These are phyloP conservation scores for Hydrozoanthus gracilis DNA, from an alignment of 92 coral and sea anemone species.

Conservation along the genomic window DNA sequence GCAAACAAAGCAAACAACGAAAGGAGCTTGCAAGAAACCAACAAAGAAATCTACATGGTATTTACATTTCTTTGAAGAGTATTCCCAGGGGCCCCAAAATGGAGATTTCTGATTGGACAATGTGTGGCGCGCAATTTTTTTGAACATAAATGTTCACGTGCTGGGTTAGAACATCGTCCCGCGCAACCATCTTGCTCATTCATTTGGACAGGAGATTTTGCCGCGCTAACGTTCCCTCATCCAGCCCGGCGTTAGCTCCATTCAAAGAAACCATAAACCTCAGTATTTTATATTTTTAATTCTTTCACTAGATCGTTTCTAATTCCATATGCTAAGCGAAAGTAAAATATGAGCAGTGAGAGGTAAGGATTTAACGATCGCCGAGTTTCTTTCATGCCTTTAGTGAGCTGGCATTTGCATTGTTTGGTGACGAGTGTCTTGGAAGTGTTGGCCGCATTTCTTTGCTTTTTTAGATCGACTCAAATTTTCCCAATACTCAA, in stretches of 20 bases:
- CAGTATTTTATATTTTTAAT: not conserved
- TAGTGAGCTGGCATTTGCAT: conserved; percentile 12
- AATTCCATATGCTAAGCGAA: conserved; percentile 36
- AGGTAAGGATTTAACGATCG: conserved; percentile 15
- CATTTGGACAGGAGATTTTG: conserved; percentile 58
- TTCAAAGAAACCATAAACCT: not conserved
- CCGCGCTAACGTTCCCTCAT: conserved; percentile 43
- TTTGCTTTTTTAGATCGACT: not conserved
- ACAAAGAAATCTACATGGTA: conserved; percentile 49
- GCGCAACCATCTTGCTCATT: conserved; percentile 56
- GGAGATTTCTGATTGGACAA: conserved; percentile 27
- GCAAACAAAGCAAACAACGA: not conserved
- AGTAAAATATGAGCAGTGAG: conserved; percentile 32
- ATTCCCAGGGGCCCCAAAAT: conserved; percentile 38
- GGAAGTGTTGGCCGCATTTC: not conserved
- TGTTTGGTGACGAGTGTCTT: conserved; percentile 8
- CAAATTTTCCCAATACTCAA: not conserved
- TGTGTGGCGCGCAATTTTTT: conserved; percentile 34
- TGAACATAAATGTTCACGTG: conserved; percentile 46
- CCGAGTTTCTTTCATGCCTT: not conserved
- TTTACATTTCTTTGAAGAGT: conserved; percentile 19
- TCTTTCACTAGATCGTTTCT: not conserved
- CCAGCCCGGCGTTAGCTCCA: conserved; percentile 23
- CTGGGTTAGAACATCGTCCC: conserved; percentile 45
- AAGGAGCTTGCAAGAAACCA: conserved; percentile 3